Conservation (phyloP, 2,113 vertebrate species). For the Zeus faber region DNA sequence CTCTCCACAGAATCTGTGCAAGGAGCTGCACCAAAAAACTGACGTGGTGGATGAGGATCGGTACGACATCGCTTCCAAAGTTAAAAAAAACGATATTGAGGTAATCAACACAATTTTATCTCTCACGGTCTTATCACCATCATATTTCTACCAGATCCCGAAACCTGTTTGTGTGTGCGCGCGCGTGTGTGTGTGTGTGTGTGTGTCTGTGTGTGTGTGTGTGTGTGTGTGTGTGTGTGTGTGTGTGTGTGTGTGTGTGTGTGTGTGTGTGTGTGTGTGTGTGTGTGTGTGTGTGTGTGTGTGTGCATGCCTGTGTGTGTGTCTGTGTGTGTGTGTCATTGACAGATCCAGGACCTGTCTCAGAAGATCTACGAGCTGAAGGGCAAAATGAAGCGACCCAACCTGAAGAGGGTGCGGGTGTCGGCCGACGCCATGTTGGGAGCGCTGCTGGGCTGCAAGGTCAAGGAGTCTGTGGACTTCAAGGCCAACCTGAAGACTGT, state of each 20-base stretch:
- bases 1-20: slow-evolving; percentile 69
- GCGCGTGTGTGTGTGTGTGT: no score
- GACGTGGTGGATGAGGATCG: slow-evolving; percentile 76
- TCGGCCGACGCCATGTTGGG: slow-evolving; percentile 80
- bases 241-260: no score
- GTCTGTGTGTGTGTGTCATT: background rate
- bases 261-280: no score
- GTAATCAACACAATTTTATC: slow-evolving; percentile 46
- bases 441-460: slow-evolving; percentile 70
- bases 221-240: no score
- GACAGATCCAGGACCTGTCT: slow-evolving; percentile 68
- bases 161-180: no score
- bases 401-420: slow-evolving; percentile 74
- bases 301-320: no score
- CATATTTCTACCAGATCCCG: no score
- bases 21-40: slow-evolving; percentile 72
- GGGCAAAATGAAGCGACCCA: slow-evolving; percentile 81
- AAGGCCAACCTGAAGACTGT: slow-evolving; percentile 79
- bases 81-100: slow-evolving; percentile 66
- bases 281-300: no score
- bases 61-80: slow-evolving; percentile 73
- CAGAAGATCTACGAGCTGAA: slow-evolving; percentile 77
- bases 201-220: no score
- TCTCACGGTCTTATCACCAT: no score
- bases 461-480: slow-evolving; percentile 78